Base-by-base conservation (phyloP, 1,140 invertebrate species). In the Apolygus lucorum region DNA sequence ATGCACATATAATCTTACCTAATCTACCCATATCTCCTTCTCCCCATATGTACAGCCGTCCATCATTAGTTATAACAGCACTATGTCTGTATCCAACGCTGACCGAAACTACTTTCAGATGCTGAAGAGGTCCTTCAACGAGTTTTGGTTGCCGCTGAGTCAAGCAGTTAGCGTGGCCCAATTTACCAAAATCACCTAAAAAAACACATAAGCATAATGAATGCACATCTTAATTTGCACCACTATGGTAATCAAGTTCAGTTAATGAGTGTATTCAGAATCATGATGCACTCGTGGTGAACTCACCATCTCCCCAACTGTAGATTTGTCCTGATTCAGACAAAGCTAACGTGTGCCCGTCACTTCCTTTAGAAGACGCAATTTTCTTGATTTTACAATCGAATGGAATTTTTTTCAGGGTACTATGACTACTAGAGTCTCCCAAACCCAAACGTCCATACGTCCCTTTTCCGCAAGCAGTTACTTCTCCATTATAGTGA, bases 31-130 rank as follows among this genome's bases (percentile, higher is more conserved):
- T 83, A 75, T 85, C 85, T n/a, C 86, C 86, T 75, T 86, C 83
- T 4, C 87, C 87, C 84, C 83, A 85, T 0, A 83, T 84, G 72
- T 81, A 86, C 26, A 86, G 74, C 70, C 80, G 77, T 2, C 84
- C 84, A 72, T 83, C 81, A 54, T 81, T 79, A 1, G 84, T 84
- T 4, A 86, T 81, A 63, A 82, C 82, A 63, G 83, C 84, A 74
- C 82, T 83, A 75, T 86, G 87, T 25, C 85, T 78, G 75, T 86
- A 87, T n/a, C 87, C 87, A 74, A 85, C 85, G 72, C 84, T 81
- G 25, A 87, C 81, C 75, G 80, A 79, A 52, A 80, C 81, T 21
- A 85, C 78, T 2, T 78, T 77, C 75, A 83, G 82, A 17, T 78
- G 79, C 27, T 76, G 69, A 68, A 85, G 79, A 1, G 80, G 78